phyloP scores from a whole-genome alignment of 2,888 invertebrate species.

The Lomographa bimaculata region DNA sequence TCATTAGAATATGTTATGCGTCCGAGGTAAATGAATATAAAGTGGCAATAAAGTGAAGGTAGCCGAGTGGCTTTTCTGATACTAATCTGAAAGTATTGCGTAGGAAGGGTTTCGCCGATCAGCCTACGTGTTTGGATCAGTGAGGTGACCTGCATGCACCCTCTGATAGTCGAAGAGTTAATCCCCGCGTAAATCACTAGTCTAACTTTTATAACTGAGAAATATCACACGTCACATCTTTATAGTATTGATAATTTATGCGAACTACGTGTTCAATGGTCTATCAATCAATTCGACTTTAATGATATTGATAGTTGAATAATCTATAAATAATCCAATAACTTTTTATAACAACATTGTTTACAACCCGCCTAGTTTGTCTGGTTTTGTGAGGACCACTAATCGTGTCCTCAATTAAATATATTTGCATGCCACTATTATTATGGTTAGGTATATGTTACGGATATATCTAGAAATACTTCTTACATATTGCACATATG shows the following conservation, averaged over 20 bases:
- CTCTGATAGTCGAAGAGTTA: slow-evolving; percentile 17
- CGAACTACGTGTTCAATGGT: background rate
- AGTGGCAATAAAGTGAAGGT: slow-evolving; percentile 26
- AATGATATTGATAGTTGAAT: background rate
- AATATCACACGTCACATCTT: slow-evolving; percentile 1
- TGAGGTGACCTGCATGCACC: slow-evolving; percentile 67
- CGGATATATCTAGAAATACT: too few relatives aligned
- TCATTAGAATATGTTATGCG: slow-evolving; percentile 27
- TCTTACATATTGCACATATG: too few relatives aligned
- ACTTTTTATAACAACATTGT: too few relatives aligned
- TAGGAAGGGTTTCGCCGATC: slow-evolving; percentile 69
- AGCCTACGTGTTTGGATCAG: slow-evolving; percentile 68
- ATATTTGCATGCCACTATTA: too few relatives aligned
- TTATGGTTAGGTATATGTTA: too few relatives aligned
- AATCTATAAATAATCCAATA: too few relatives aligned
- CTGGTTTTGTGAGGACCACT: too few relatives aligned
- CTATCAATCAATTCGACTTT: slow-evolving; percentile 1
- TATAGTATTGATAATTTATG: slow-evolving; percentile 13
- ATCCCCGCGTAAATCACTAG: slow-evolving; percentile 1
- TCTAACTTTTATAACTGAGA: background rate
- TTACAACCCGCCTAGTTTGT: too few relatives aligned
- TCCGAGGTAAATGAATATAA: slow-evolving; percentile 28
- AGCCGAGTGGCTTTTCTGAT: slow-evolving; percentile 38
- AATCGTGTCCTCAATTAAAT: too few relatives aligned
- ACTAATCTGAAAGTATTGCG: slow-evolving; percentile 58